Base-by-base conservation (phyloP, 1,140 invertebrate genomes). In the Pseudomyrmex pallidus region DNA sequence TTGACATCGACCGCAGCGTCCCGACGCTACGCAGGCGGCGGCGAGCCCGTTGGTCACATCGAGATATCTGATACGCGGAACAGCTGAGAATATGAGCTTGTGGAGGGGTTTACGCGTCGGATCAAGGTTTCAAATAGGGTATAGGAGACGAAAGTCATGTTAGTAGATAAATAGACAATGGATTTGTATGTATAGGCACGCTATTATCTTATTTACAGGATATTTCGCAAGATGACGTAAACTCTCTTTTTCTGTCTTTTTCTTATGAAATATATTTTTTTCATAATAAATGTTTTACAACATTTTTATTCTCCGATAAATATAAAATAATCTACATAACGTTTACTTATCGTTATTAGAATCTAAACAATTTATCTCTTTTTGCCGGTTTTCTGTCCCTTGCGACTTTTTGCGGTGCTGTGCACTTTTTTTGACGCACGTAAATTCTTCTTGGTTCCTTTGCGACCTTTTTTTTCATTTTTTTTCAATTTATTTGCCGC, bases 401-500 rank as follows among this genome's bases (percentile, higher is more conserved):
- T 1, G 4, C 8, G 35, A 68, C 59, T 72, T 59, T 10, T 57
- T 77, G n/a, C n/a, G 8, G 44, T 25, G 44, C 72, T 13, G 10
- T 22, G 9, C 54, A 25, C 4, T 87, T 9, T 68, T 67, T 64
- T 76, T 89, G 91, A 10, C 86, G 35, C 74, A 44, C 86, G 62
- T 2, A 64, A 64, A 67, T 78, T 85, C 25, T 91, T 93, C 67
- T 94, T 94, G 35, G 35, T 35, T 35, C 5, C 35, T 25, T 92
- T 91, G 17, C 93, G 94, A 54, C 92, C 91, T 85, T 94, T 95
- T 85, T 94, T 95, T 22, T 94, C 95, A 85, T 95, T 95, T 85
- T 95, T 95, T 84, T 96, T 97, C 1, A 95, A 35, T 35, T 35
- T 35, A 35, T 35, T 97, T 77, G 96, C 93, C 3, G 96, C 96